Evolutionary conservation across 2,797 vertebrate genomes (phyloP).

Genomic region (Lateolabrax maculatus): DNA sequence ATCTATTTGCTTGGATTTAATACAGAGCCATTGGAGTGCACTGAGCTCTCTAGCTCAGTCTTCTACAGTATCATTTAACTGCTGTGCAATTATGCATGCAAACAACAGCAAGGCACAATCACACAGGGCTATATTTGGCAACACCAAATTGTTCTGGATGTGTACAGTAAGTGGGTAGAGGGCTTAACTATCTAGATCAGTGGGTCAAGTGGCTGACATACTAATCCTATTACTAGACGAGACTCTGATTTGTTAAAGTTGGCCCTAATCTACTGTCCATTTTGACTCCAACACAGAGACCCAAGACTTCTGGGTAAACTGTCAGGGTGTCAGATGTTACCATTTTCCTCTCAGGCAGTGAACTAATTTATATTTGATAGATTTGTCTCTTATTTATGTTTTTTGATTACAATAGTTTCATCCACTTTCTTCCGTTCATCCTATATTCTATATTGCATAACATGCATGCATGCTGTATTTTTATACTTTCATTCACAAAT

Average conservation of each 20-base stretch:
- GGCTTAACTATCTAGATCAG: constrained; percentile 78
- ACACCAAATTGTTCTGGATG: constrained; percentile 46
- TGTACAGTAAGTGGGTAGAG: constrained; percentile 55
- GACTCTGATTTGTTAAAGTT: constrained; percentile 72
- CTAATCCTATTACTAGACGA: constrained; percentile 76
- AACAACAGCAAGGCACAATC: constrained; percentile 43
- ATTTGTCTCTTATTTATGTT: not conserved
- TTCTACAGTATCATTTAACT: not conserved
- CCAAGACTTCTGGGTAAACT: constrained; percentile 29
- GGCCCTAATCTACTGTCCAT: constrained; percentile 73
- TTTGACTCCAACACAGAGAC: constrained; percentile 40
- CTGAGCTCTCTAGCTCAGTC: not conserved
- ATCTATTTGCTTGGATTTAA: constrained; percentile 42
- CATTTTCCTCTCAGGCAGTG: constrained; percentile 1
- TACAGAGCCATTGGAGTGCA: constrained; percentile 9
- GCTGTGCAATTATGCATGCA: constrained; percentile 20
- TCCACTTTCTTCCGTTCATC: not conserved
- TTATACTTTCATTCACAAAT: not conserved
- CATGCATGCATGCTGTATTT: not conserved
- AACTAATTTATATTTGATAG: not conserved
- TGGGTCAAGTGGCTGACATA: constrained; percentile 76
- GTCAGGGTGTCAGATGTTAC: constrained; percentile 34
- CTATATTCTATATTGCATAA: not conserved
- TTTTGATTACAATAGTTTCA: not conserved
- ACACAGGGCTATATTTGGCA: constrained; percentile 28